Evolutionary conservation across 2,113 vertebrate genomes (phyloP).

Genomic region (Pachyramphus minor): DNA sequence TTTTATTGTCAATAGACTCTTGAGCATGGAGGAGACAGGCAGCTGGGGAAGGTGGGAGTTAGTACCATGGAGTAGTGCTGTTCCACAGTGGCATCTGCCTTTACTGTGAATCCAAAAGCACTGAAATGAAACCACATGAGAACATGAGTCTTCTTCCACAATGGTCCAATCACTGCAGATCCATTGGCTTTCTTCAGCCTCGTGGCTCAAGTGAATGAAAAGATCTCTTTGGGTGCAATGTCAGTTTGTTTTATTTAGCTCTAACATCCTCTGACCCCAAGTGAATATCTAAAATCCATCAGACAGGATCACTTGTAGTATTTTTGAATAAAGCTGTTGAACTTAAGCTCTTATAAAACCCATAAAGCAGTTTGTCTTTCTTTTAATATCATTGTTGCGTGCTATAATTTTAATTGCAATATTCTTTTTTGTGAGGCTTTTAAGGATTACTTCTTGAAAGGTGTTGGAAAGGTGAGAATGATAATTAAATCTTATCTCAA

Average conservation of each 20-base stretch:
- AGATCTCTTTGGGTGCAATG: neutral
- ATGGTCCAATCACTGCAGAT: neutral
- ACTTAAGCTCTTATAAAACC: constrained; percentile 48
- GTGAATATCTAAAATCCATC: constrained; percentile 63
- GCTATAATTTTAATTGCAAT: constrained; percentile 66
- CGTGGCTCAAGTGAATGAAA: neutral
- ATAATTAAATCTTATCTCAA: constrained; percentile 87
- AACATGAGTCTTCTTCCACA: neutral
- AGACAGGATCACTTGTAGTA: constrained; percentile 52
- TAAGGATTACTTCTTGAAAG: constrained; percentile 80
- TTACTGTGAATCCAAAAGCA: neutral
- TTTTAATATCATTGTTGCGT: constrained; percentile 62
- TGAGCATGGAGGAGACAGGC: neutral
- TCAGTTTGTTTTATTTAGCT: constrained; percentile 57
- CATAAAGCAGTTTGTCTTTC: constrained; percentile 62
- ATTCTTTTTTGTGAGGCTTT: constrained; percentile 68
- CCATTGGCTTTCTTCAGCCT: neutral
- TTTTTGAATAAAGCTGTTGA: constrained; percentile 63
- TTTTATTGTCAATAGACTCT: neutral
- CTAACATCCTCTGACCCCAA: constrained; percentile 13
- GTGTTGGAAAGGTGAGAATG: constrained; percentile 80
- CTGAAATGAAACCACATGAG: neutral
- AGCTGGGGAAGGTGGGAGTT: neutral
- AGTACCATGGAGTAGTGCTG: neutral
- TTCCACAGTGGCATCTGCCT: neutral